Conservation (phyloP, 1,140 invertebrate genomes). For the Chironomus striatipennis region DNA sequence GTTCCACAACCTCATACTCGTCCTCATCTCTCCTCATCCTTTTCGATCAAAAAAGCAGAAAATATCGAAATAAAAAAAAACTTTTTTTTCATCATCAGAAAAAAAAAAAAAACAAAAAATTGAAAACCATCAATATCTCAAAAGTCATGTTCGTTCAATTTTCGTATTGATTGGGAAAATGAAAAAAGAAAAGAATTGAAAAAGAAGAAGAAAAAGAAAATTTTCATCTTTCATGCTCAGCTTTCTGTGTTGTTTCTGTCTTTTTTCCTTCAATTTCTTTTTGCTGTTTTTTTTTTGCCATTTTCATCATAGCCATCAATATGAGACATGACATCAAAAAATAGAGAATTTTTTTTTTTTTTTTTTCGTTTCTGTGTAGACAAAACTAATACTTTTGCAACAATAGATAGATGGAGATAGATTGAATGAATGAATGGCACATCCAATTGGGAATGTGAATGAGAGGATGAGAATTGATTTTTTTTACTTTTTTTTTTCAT, state of each 20-base stretch:
- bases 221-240: conserved; percentile 12
- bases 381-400: conserved; percentile 23
- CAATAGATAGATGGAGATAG: conserved; percentile 10
- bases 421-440: not conserved
- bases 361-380: not conserved
- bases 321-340: conserved; percentile 24
- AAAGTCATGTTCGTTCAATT: conserved; percentile 23
- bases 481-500: too few relatives aligned
- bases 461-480: not conserved
- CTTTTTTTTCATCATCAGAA: not conserved
- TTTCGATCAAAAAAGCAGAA: conserved; percentile 10
- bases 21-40: not conserved
- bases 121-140: conserved; percentile 24
- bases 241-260: conserved; percentile 2
- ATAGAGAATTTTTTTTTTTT: too few relatives aligned
- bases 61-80: conserved; percentile 3
- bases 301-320: conserved; percentile 22
- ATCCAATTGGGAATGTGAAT: too few relatives aligned
- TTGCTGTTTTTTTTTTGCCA: not conserved
- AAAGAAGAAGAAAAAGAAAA: not conserved
- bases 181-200: not conserved
- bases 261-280: conserved; percentile 11
- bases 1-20: not conserved
- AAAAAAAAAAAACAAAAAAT: not conserved
- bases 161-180: conserved; percentile 22